Conservation (phyloP, 2,113 vertebrate species). For the Phyllostomus hastatus region DNA sequence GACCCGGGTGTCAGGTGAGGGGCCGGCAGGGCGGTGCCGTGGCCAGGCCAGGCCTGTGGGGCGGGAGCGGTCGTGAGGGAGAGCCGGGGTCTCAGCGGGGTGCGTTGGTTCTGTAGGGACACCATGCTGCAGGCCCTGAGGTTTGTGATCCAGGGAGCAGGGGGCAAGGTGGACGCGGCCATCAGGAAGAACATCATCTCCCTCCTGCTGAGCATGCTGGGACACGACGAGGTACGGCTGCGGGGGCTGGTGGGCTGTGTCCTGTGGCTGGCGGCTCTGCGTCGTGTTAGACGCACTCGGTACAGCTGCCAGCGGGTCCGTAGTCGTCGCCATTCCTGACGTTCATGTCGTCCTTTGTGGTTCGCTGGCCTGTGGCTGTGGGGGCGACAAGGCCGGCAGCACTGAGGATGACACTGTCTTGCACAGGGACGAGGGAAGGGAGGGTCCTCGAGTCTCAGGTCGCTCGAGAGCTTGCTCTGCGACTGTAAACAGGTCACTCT, state of each 20-base stretch:
- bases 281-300: neutral
- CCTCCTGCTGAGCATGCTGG: conserved; percentile 94
- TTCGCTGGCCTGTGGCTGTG: neutral
- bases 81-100: neutral
- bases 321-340: neutral
- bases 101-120: conserved; percentile 83
- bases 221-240: conserved; percentile 94
- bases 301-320: neutral
- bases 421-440: neutral
- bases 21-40: accelerated
- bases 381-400: neutral
- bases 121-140: conserved; percentile 97
- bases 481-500: neutral
- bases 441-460: neutral
- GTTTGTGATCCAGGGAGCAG: conserved; percentile 96
- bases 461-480: neutral
- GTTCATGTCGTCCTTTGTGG: neutral
- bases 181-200: conserved; percentile 93
- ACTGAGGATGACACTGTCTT: neutral
- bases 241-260: neutral
- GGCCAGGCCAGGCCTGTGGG: accelerated
- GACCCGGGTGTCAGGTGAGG: conserved; percentile 93
- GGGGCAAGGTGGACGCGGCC: conserved; percentile 92
- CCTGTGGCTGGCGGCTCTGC: neutral
- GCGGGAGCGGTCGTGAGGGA: accelerated